Percentiles rank a stretch among this genome's conserved stretches.
Conservation (phyloP, 1,140 invertebrate species). For the Neodiprion fabricii region DNA sequence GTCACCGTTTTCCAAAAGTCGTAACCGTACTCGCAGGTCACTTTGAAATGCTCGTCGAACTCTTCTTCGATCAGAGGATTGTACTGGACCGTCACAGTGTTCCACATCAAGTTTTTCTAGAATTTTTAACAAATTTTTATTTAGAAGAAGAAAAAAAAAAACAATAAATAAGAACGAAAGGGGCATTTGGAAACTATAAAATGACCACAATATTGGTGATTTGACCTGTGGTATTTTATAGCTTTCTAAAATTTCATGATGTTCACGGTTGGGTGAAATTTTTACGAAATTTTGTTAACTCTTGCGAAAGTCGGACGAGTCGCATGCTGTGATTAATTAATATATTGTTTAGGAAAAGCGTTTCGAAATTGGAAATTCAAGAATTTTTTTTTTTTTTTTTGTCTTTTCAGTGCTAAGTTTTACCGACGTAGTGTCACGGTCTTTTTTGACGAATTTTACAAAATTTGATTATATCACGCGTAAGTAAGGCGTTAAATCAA, state of each 20-base stretch:
- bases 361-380: not conserved
- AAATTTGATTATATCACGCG: no score
- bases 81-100: constrained; percentile 93
- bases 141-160: constrained; percentile 15
- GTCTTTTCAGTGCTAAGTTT: no score
- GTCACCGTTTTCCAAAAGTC: constrained; percentile 97
- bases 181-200: constrained; percentile 16
- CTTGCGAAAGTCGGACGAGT: no score
- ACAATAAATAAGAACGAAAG: not conserved
- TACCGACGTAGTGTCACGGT: no score
- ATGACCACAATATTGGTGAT: constrained; percentile 23
- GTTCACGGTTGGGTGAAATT: no score
- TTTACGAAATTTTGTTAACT: no score
- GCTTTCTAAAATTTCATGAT: no score
- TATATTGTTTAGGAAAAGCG: not conserved
- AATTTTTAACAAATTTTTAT: constrained; percentile 31
- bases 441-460: no score
- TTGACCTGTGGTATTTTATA: not conserved
- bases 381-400: not conserved
- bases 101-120: constrained; percentile 95
- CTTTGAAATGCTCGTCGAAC: constrained; percentile 94
- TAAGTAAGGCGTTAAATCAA: no score
- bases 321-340: not conserved
- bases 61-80: constrained; percentile 93
- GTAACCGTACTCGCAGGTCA: constrained; percentile 96